Evolutionary conservation across 2,113 vertebrate species (phyloP).

Genomic region (Bubo bubo): DNA sequence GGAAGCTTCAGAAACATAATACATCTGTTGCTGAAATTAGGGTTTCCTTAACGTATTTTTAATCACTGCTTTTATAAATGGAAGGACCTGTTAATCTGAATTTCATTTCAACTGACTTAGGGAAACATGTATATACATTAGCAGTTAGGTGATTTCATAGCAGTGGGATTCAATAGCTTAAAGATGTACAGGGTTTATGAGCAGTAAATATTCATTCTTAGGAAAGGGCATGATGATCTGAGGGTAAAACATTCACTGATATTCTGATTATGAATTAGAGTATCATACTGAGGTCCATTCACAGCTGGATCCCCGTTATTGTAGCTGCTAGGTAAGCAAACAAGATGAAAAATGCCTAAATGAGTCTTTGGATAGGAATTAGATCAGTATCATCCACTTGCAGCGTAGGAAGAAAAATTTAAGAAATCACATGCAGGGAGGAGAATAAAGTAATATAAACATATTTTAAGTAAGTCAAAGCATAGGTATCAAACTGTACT

Average conservation of each 20-base stretch:
- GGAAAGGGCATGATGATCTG: not conserved
- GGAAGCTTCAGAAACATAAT: not conserved
- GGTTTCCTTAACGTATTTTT: not conserved
- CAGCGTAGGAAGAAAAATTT: not conserved
- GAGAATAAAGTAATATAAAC: not conserved
- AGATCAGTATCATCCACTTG: not conserved
- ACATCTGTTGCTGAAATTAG: not conserved
- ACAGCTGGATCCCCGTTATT: not conserved
- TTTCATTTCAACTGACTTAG: not conserved
- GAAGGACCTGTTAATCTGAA: not conserved
- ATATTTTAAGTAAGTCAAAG: not conserved
- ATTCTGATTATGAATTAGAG: not conserved
- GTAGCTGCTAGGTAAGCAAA: not conserved
- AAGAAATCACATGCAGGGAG: not conserved
- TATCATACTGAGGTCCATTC: not conserved
- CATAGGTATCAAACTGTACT: not conserved
- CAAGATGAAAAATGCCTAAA: not conserved
- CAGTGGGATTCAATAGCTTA: not conserved
- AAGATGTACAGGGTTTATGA: not conserved
- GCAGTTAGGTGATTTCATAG: not conserved
- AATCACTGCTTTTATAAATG: not conserved
- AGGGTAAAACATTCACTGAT: not conserved
- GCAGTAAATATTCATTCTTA: not conserved
- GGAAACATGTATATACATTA: not conserved
- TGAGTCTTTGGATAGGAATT: not conserved